These are phyloP conservation scores for Epinephelus moara DNA, from an alignment of 2,113 vertebrate genomes.

Conservation along the genomic window DNA sequence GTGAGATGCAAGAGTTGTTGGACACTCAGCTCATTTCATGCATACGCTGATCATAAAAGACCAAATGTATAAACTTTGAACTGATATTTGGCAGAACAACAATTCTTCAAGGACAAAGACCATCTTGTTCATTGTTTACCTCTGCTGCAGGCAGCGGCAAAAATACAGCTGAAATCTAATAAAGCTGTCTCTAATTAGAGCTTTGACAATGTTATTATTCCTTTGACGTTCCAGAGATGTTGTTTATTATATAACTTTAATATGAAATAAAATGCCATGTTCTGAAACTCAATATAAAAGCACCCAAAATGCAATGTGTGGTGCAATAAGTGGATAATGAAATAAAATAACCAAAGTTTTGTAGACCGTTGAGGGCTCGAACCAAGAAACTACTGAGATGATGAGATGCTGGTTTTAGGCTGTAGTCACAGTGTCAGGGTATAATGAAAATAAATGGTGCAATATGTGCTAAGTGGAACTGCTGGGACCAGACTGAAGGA, in stretches of 20 bases:
- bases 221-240: neutral
- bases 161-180: neutral
- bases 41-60: constrained; percentile 28
- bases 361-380: neutral
- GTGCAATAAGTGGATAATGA: constrained; percentile 4
- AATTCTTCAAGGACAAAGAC: constrained; percentile 16
- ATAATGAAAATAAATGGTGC: constrained; percentile 72
- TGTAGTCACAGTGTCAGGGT: constrained; percentile 53
- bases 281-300: constrained; percentile 2
- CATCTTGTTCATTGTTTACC: constrained; percentile 7
- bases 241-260: constrained; percentile 6
- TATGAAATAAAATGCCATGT: neutral
- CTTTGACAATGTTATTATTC: constrained; percentile 2
- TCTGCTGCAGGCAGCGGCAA: neutral
- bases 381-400: constrained; percentile 31
- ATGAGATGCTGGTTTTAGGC: constrained; percentile 45
- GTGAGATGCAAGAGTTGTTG: constrained; percentile 25
- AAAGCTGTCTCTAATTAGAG: constrained; percentile 1
- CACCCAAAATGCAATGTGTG: neutral
- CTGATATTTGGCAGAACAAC: neutral
- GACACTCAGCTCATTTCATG: constrained; percentile 23
- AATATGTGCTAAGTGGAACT: constrained; percentile 60
- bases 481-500: constrained; percentile 39
- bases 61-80: constrained; percentile 27
- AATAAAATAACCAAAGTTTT: constrained; percentile 21